These are phyloP conservation scores for Xenopus laevis DNA, from an alignment of 2,113 vertebrate species.

Conservation along the genomic window DNA sequence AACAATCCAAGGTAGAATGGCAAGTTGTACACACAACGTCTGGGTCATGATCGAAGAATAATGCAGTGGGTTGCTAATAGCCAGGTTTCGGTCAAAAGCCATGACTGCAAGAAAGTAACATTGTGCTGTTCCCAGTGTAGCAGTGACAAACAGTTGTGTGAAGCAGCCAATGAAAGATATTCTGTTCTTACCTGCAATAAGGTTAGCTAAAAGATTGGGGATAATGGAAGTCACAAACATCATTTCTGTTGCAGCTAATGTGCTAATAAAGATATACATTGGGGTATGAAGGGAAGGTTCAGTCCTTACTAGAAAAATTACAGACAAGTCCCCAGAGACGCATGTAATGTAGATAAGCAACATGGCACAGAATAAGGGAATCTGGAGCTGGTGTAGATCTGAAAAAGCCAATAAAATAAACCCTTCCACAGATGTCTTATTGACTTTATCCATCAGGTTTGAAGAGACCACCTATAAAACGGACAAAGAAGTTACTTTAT, in stretches of 20 bases:
- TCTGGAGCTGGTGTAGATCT: too few relatives aligned
- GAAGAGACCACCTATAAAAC: too few relatives aligned
- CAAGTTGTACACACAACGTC: slow-evolving; percentile 38
- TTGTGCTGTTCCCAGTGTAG: slow-evolving; percentile 9
- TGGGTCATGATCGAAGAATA: slow-evolving; percentile 51
- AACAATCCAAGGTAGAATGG: slow-evolving; percentile 28
- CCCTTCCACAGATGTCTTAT: background rate
- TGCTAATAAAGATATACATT: slow-evolving; percentile 5
- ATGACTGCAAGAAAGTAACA: slow-evolving; percentile 33
- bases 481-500: too few relatives aligned
- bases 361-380: too few relatives aligned
- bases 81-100: slow-evolving; percentile 51
- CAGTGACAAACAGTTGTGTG: slow-evolving; percentile 1
- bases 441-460: background rate
- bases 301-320: too few relatives aligned
- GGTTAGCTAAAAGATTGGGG: background rate
- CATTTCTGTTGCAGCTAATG: background rate
- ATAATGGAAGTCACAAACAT: slow-evolving; percentile 1
- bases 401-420: too few relatives aligned
- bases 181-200: background rate
- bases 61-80: slow-evolving; percentile 51
- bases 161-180: slow-evolving; percentile 25
- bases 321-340: too few relatives aligned
- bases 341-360: too few relatives aligned
- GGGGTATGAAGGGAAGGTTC: too few relatives aligned